Conservation (phyloP, 2,797 vertebrate species). For the Pseudotriccus pelzelni region DNA sequence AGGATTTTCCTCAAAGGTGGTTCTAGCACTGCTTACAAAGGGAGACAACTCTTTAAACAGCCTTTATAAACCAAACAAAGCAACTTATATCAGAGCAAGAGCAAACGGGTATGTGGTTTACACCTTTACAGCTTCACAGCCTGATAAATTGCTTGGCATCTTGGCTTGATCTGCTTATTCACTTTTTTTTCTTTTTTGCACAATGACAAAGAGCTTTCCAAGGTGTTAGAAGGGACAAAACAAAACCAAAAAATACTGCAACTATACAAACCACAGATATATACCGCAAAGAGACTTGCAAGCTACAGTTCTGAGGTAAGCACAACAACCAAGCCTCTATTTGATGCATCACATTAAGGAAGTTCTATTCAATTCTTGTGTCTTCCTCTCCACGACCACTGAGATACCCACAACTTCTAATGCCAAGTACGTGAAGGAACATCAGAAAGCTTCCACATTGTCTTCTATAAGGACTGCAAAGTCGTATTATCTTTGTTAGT, state of each 20-base stretch:
- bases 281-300: background rate
- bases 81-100: background rate
- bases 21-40: background rate
- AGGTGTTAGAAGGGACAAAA: background rate
- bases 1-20: background rate
- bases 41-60: background rate
- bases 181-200: background rate
- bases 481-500: background rate
- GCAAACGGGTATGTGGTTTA: background rate
- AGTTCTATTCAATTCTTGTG: background rate
- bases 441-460: fast-evolving
- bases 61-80: constrained; percentile 17
- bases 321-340: background rate
- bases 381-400: background rate
- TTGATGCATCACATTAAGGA: background rate
- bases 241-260: background rate
- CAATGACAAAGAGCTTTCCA: constrained; percentile 4
- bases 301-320: background rate
- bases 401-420: background rate
- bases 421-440: fast-evolving
- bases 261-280: background rate
- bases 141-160: background rate
- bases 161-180: constrained; percentile 20
- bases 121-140: background rate
- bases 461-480: fast-evolving